Conservation (phyloP, 1,140 invertebrate species). For the Belonocnema kinseyi region DNA sequence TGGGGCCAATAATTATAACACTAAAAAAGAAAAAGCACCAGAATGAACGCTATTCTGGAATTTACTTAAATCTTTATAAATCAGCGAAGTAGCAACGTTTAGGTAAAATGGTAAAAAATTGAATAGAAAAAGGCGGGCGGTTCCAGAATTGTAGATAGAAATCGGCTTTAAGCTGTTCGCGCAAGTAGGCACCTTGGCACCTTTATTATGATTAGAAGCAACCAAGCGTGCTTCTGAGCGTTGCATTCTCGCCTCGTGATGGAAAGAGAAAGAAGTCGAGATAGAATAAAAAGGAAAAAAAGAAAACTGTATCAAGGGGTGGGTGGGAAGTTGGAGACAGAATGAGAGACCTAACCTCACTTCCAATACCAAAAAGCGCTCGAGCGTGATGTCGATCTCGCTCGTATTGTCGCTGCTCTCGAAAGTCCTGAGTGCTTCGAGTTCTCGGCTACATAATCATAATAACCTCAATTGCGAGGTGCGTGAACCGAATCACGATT, state of each 20-base stretch:
- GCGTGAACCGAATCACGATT: too few relatives aligned
- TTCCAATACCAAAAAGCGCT: slow-evolving; percentile 69
- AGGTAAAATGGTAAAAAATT: slow-evolving; percentile 36
- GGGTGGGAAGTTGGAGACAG: not conserved
- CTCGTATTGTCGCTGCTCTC: slow-evolving; percentile 59
- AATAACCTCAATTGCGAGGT: too few relatives aligned
- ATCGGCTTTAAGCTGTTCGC: slow-evolving; percentile 67
- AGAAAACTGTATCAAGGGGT: not conserved
- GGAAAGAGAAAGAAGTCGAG: not conserved
- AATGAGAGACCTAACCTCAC: slow-evolving; percentile 57
- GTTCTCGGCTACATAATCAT: slow-evolving; percentile 27
- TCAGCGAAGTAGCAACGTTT: slow-evolving; percentile 33
- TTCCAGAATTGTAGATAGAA: slow-evolving; percentile 62
- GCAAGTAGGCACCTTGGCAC: slow-evolving; percentile 70
- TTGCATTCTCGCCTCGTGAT: slow-evolving; percentile 40
- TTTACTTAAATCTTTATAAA: not conserved
- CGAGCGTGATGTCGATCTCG: slow-evolving; percentile 62
- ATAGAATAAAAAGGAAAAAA: slow-evolving; percentile 5
- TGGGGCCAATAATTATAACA: too few relatives aligned
- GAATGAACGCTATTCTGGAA: slow-evolving; percentile 34
- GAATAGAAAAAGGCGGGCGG: slow-evolving; percentile 36
- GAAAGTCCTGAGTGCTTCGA: slow-evolving; percentile 41
- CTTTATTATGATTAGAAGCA: slow-evolving; percentile 74
- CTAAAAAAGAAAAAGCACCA: too few relatives aligned
- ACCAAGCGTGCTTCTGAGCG: slow-evolving; percentile 65